These are phyloP conservation scores for Macrotus californicus DNA, from an alignment of 2,113 vertebrate species.

Conservation along the genomic window DNA sequence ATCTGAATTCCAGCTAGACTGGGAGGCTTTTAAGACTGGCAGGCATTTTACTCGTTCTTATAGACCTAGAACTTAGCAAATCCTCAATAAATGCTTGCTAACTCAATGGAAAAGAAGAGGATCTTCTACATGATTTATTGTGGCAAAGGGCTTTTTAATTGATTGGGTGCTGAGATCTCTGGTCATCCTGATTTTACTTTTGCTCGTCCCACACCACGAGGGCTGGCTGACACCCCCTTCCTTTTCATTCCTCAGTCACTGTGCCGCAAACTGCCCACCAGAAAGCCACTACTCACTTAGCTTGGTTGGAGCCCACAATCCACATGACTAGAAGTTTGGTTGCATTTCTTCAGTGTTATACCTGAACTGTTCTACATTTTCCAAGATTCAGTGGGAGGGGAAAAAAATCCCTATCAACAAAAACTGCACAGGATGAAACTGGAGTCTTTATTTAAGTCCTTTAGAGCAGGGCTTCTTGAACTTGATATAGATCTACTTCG, in stretches of 20 bases:
- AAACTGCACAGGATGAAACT: neutral
- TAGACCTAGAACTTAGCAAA: neutral
- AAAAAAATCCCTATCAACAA: neutral
- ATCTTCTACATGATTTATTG: neutral
- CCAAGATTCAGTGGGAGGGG: neutral
- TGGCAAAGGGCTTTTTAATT: neutral
- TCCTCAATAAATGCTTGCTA: neutral
- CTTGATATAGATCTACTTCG: neutral
- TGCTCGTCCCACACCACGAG: neutral
- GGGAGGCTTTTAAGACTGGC: neutral
- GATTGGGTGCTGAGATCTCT: neutral
- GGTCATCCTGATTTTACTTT: neutral
- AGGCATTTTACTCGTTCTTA: neutral
- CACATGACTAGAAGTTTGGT: neutral
- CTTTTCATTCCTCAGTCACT: neutral
- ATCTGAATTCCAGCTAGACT: neutral
- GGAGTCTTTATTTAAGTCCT: neutral
- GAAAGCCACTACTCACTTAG: neutral
- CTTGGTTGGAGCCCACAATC: neutral
- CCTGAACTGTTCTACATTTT: neutral
- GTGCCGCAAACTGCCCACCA: neutral
- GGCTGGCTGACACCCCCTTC: neutral
- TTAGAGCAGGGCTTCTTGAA: neutral
- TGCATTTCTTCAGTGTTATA: neutral
- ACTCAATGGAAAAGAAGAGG: neutral